phyloP scores from a whole-genome alignment of 2,797 vertebrate genomes.

The Neoniphon sammara region DNA sequence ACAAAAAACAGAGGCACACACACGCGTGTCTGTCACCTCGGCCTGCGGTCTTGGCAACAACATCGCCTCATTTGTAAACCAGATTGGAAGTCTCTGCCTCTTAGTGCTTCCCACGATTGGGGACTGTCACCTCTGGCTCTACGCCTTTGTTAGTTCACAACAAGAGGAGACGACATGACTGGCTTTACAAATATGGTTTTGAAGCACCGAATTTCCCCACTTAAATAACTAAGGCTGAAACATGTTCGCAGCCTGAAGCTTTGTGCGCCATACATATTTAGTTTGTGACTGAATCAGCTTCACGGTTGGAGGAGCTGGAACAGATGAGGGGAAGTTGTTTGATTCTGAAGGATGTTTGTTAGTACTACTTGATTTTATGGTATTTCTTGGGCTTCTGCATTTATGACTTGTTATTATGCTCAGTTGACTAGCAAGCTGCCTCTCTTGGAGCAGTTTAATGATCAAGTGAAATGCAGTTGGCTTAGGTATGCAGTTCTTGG shows the following conservation, averaged over 20 bases:
- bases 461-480: slow-evolving; percentile 48
- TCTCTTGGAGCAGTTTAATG: slow-evolving; percentile 51
- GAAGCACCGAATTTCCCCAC: slow-evolving; percentile 43
- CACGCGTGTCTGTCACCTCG: slow-evolving; percentile 37
- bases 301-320: slow-evolving; percentile 24
- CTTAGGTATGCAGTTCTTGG: slow-evolving; percentile 43
- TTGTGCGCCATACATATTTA: slow-evolving; percentile 13
- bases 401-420: slow-evolving; percentile 38
- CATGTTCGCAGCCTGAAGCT: slow-evolving; percentile 13
- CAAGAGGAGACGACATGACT: slow-evolving; percentile 55
- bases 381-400: not conserved
- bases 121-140: slow-evolving; percentile 65
- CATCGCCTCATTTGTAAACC: slow-evolving; percentile 67
- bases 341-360: slow-evolving; percentile 50
- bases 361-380: slow-evolving; percentile 12
- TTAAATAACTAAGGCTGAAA: slow-evolving; percentile 20
- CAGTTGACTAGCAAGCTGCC: slow-evolving; percentile 43
- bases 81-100: slow-evolving; percentile 42
- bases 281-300: slow-evolving; percentile 49
- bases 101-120: slow-evolving; percentile 44
- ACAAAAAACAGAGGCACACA: not conserved
- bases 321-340: slow-evolving; percentile 20
- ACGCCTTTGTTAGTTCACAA: slow-evolving; percentile 62
- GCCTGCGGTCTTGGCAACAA: slow-evolving; percentile 41
- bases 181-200: slow-evolving; percentile 45